Base-by-base conservation (phyloP, 1,140 invertebrate species). In the Aphelenchoides besseyi region DNA sequence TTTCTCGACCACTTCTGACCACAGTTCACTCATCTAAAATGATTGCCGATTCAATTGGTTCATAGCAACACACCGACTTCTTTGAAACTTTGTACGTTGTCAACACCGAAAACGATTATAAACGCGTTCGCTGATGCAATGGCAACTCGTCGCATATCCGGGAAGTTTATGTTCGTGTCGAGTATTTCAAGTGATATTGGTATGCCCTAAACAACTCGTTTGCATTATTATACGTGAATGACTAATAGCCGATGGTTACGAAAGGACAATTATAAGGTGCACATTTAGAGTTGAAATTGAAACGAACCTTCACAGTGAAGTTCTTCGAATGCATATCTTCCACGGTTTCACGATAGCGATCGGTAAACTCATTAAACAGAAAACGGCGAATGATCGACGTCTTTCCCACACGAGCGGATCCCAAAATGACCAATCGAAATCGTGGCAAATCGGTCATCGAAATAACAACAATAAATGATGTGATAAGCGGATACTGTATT, bases 111-210 rank as follows among this genome's bases (percentile, higher is more conserved):
- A 8, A 94, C 92, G 18, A 95, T 87, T 37, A 94, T 88, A 82
- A 95, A 95, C 5, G 92, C 93, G 84, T 92, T 90, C 2, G 92
- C 92, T 2, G 91, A 93, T 0, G 92, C 91, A 77, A 95, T 93
- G 75, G 91, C 92, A 29, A 95, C 86, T 57, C 91, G 87, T 70
- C 86, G 69, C 91, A 93, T 93, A 30, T 91, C 91, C 18, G 92
- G 92, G 85, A 93, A 93, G 84, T 93, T 91, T 82, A 91, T 89
- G 82, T 92, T 91, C 33, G 92, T 95, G 84, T 94, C 92, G 76
- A 94, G 82, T 54, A 94, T 91, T 82, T 94, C 92, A 41, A 94
- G 91, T 67, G 85, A 78, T 70, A 79, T 53, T 33, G 66, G 69
- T 32, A 78, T 64, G 35, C 74, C 78, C 74, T 78, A 59, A 64